Percentiles rank a stretch among this genome's conserved stretches.
phyloP scores from a whole-genome alignment of 2,113 vertebrate genomes.

The Tragelaphus buxtoni region DNA sequence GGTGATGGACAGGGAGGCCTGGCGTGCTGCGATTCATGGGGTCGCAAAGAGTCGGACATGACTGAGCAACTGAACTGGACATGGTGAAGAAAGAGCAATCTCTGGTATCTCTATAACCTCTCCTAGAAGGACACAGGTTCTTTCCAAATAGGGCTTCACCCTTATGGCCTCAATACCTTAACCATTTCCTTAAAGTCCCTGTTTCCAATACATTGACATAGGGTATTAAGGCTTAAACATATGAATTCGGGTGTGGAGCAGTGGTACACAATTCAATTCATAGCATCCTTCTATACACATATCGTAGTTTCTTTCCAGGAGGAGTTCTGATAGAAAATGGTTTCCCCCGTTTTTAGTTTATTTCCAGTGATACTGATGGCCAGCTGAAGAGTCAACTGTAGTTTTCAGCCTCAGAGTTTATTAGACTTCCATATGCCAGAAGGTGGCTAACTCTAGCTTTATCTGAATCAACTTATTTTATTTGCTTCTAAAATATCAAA shows the following conservation, averaged over 20 bases:
- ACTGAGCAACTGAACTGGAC: too few species aligned
- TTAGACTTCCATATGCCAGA: conserved; percentile 5
- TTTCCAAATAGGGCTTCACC: not conserved
- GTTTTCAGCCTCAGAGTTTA: conserved; percentile 3
- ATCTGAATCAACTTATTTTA: not conserved
- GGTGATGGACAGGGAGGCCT: too few species aligned
- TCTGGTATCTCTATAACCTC: not conserved
- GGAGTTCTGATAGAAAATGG: not conserved
- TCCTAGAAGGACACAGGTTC: not conserved
- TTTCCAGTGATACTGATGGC: not conserved
- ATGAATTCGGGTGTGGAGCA: not conserved
- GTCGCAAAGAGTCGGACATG: too few species aligned
- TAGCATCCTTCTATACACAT: not conserved
- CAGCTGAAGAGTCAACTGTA: not conserved
- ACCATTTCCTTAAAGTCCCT: not conserved
- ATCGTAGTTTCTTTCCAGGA: not conserved
- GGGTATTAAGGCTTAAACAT: not conserved
- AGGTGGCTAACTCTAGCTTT: conserved; percentile 18
- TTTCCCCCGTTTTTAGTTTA: not conserved
- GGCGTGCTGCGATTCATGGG: too few species aligned
- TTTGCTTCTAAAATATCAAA: conserved; percentile 36
- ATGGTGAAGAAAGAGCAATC: not conserved
- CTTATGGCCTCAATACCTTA: not conserved
- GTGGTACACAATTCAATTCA: not conserved
- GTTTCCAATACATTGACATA: not conserved